Evolutionary conservation across 1,140 invertebrate genomes (phyloP).

Genomic region (Arctopsyche grandis): DNA sequence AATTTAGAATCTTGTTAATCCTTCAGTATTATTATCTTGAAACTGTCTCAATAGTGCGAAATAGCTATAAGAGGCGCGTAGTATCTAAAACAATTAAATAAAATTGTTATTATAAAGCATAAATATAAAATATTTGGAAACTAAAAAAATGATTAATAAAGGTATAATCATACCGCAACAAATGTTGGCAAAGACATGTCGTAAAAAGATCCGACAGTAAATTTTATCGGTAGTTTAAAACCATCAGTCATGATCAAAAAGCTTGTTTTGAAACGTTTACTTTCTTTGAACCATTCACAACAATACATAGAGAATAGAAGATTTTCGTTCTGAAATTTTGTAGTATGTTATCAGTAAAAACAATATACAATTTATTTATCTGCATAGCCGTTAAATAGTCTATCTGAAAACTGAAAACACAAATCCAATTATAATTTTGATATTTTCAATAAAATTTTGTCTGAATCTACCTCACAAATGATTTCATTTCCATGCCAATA

Average conservation of each 20-base stretch:
- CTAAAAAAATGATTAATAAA: neutral
- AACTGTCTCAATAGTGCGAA: constrained; percentile 51
- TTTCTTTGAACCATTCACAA: constrained; percentile 56
- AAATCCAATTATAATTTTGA: too few species aligned
- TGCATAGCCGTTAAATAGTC: too few species aligned
- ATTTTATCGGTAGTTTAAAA: constrained; percentile 57
- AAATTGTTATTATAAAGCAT: constrained; percentile 5
- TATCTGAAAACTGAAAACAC: too few species aligned
- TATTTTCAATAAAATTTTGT: constrained; percentile 8
- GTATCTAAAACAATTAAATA: constrained; percentile 47
- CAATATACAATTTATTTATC: neutral
- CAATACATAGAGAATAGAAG: constrained; percentile 57
- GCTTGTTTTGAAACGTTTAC: constrained; percentile 51
- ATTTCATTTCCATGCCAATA: constrained; percentile 60
- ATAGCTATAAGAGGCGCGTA: constrained; percentile 54
- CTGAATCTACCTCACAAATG: constrained; percentile 54
- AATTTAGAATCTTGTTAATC: too few species aligned
- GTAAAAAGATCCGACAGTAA: constrained; percentile 61
- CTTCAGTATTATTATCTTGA: too few species aligned
- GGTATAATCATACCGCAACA: constrained; percentile 55
- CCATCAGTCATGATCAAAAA: constrained; percentile 56
- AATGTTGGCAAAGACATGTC: constrained; percentile 59
- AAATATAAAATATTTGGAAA: neutral
- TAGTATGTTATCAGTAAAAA: constrained; percentile 7
- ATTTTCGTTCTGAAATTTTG: constrained; percentile 56